Evolutionary conservation across 2,888 invertebrate genomes (phyloP).

Genomic region (Theodoxus fluviatilis): DNA sequence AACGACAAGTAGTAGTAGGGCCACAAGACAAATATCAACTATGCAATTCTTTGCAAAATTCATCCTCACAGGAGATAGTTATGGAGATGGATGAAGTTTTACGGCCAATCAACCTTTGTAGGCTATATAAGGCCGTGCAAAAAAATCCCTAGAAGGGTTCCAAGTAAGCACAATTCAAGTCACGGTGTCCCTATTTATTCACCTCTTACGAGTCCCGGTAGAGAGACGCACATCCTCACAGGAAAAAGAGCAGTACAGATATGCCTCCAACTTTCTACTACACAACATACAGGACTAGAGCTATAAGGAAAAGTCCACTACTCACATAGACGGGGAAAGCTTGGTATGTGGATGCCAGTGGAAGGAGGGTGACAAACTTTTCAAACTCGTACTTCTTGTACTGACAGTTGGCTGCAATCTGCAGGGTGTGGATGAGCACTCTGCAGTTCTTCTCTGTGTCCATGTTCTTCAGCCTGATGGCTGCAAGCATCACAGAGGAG

Average conservation of each 20-base stretch:
- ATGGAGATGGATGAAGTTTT: too few species aligned
- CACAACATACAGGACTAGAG: not conserved
- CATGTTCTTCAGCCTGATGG: not conserved
- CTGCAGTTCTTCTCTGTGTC: constrained; percentile 73
- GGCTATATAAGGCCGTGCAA: too few species aligned
- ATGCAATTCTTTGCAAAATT: too few species aligned
- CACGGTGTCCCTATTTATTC: not conserved
- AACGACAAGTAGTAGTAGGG: too few species aligned
- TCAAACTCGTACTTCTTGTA: constrained; percentile 82
- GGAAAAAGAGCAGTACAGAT: not conserved
- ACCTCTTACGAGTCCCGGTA: not conserved
- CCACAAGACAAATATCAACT: too few species aligned
- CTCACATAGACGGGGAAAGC: constrained; percentile 79
- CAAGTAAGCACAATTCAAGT: not conserved
- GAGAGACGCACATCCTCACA: not conserved
- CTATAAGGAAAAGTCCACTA: constrained; percentile 21
- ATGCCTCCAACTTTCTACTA: not conserved
- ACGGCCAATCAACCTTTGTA: too few species aligned
- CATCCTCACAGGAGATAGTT: too few species aligned
- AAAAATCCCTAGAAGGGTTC: not conserved
- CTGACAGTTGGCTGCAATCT: constrained; percentile 80
- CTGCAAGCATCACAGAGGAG: too few species aligned
- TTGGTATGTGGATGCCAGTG: constrained; percentile 75
- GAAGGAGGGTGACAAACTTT: constrained; percentile 73
- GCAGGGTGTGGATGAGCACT: constrained; percentile 89